Evolutionary conservation across 1,140 invertebrate genomes (phyloP), one percentile per base, ranked within the genome.

Genomic region (Solen grandis): DNA sequence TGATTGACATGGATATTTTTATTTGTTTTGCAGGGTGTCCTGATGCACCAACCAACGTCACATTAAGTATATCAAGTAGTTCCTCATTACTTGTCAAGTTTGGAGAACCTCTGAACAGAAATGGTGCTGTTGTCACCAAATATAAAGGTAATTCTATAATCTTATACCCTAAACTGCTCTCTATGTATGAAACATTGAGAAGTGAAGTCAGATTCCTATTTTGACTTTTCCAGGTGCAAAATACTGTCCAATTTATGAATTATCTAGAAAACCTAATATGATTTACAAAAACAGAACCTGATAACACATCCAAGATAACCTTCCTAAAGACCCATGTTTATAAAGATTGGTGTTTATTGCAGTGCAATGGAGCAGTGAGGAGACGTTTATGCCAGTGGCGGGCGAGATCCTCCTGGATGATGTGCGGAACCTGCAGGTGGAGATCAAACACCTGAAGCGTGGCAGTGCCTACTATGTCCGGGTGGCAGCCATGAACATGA

Each of bases 61-160:
- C 94, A 13, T 93, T 98, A 5, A 96, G 97, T 85, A 97, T 98
- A 0, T 96, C 96, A 13, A 96, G 96, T 52, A 95, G 95, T 46
- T 95, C 95, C 62, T 95, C 96, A 1, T 94, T 98, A 14, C 94
- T 94, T 33, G 94, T 98, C 3, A 93, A 94, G 55, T 95, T 97
- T 88, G 93, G 94, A 83, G 96, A 96, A 87, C 94, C 95, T 22
- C 93, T 94, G 63, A 90, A 92, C 59, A 93, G 94, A 74, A 94
- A 95, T 73, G 95, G 95, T 13, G 94, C 96, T 14, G 95, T 97
- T 77, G 95, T 96, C 86, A 98, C 97, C 27, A 97, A 97, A 93
- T 98, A 96, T 90, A 97, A 96, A 95, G 95, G 96, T 97, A 93
- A 90, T n/a, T n/a, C n/a, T n/a, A n/a, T n/a, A n/a, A n/a, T n/a